Percentiles rank a stretch among this genome's conserved stretches.
phyloP scores from a whole-genome alignment of 2,797 vertebrate genomes.

The Sebastes jordani region DNA sequence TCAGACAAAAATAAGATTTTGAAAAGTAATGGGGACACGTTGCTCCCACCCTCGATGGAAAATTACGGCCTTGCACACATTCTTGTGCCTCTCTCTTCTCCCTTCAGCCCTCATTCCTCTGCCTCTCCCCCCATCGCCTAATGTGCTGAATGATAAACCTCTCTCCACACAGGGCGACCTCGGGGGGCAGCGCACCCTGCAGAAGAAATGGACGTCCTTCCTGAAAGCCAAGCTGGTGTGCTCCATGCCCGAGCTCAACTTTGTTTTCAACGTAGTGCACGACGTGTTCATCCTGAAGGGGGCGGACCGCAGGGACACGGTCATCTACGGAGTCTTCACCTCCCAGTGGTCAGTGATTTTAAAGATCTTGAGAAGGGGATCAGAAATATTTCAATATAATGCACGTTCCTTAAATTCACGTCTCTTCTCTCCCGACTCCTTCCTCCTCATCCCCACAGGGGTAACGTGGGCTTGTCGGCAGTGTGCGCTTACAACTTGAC shows the following conservation, averaged over 20 bases:
- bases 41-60: neutral
- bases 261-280: conserved; percentile 95
- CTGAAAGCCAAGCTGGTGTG: conserved; percentile 96
- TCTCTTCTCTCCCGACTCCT: neutral
- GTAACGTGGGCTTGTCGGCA: conserved; percentile 93
- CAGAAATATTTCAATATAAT: neutral
- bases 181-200: conserved; percentile 92
- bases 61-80: neutral
- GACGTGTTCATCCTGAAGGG: conserved; percentile 92
- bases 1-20: neutral
- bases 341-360: conserved; percentile 90
- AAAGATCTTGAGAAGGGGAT: neutral
- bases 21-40: neutral
- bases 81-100: neutral
- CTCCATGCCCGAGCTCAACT: conserved; percentile 91
- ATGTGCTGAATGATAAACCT: neutral
- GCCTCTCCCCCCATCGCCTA: neutral
- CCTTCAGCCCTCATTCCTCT: neutral
- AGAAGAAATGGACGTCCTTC: conserved; percentile 98
- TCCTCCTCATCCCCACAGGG: conserved; percentile 75
- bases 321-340: conserved; percentile 94
- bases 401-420: neutral
- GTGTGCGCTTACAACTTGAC: conserved; percentile 93
- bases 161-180: conserved; percentile 87
- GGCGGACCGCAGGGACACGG: conserved; percentile 82